These are phyloP conservation scores for Charanyca ferruginea DNA, from an alignment of 2,888 invertebrate genomes.

Conservation along the genomic window DNA sequence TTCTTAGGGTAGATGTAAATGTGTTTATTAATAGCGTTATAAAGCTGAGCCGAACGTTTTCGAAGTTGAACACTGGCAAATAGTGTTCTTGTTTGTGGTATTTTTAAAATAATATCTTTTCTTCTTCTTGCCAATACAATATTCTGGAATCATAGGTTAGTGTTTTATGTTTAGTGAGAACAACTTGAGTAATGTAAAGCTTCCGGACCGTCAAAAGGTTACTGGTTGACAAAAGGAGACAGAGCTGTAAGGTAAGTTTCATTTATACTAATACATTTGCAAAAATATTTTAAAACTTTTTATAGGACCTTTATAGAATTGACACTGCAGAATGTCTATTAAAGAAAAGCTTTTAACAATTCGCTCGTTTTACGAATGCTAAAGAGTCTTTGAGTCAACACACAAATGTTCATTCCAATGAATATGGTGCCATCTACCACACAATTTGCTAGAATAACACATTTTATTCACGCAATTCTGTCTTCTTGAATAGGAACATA, in stretches of 20 bases:
- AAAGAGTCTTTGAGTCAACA: slow-evolving; percentile 19
- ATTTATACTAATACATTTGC: neutral
- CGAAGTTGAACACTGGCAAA: no score
- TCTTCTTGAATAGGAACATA: slow-evolving; percentile 43
- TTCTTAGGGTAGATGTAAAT: no score
- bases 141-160: no score
- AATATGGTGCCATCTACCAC: slow-evolving; percentile 36
- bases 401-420: slow-evolving; percentile 28
- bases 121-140: no score
- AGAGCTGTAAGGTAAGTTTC: neutral
- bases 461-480: slow-evolving; percentile 32
- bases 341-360: slow-evolving; percentile 21
- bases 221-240: no score
- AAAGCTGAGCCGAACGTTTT: no score
- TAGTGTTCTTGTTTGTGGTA: no score
- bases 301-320: slow-evolving; percentile 9
- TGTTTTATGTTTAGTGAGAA: no score
- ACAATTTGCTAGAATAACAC: slow-evolving; percentile 33
- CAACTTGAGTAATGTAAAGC: no score
- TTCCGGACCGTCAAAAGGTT: no score
- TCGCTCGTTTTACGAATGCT: slow-evolving; percentile 17
- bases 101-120: no score
- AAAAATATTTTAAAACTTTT: slow-evolving; percentile 7
- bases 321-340: slow-evolving; percentile 13
- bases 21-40: no score